Evolutionary conservation across 2,113 vertebrate species (phyloP).

Genomic region (Platanista minor): DNA sequence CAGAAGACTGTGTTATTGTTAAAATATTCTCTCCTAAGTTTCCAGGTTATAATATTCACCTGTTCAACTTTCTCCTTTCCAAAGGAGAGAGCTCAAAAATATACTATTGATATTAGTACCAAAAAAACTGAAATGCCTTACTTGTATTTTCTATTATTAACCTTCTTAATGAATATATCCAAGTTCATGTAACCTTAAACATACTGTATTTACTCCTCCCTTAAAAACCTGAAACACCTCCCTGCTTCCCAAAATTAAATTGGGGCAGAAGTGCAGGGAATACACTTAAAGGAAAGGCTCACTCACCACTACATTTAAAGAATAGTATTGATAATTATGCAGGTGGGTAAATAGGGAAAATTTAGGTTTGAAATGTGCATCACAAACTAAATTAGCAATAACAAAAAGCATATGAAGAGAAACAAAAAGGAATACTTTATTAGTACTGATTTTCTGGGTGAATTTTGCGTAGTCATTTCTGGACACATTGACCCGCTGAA

Average conservation of each 20-base stretch:
- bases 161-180: neutral
- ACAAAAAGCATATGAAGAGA: neutral
- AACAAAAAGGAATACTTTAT: conserved; percentile 80
- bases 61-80: neutral
- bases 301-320: neutral
- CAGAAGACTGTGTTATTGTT: neutral
- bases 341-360: neutral
- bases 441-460: conserved; percentile 76
- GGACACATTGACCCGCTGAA: conserved; percentile 77
- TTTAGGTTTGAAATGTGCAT: neutral
- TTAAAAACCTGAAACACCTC: neutral
- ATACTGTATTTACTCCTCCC: neutral
- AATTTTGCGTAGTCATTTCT: conserved; percentile 75
- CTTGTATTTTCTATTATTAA: neutral
- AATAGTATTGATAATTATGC: neutral
- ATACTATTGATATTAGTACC: neutral
- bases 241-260: neutral
- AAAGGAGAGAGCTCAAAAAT: neutral
- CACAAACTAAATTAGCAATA: conserved; percentile 22
- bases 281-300: neutral
- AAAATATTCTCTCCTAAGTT: neutral
- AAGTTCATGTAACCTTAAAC: neutral
- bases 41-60: neutral
- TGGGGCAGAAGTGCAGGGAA: neutral
- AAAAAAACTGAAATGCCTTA: neutral